A percentile compares a stretch with the other conserved stretches of the same genome.
These are phyloP conservation scores for Antechinus flavipes DNA, from an alignment of 2,113 vertebrate species.

Conservation along the genomic window DNA sequence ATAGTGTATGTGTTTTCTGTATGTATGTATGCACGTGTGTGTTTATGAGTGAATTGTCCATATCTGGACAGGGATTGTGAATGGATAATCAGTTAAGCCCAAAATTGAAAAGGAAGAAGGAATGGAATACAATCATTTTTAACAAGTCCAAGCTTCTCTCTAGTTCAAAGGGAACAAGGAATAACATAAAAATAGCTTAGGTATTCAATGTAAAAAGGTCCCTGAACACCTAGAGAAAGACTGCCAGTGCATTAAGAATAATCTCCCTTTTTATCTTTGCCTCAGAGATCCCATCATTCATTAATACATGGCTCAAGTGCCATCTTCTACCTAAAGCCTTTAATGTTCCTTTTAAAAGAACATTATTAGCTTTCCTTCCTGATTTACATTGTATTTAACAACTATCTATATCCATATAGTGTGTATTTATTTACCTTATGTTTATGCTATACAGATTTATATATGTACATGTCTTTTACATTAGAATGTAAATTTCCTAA, in stretches of 20 bases:
- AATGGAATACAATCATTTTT: not conserved
- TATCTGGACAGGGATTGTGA: not conserved
- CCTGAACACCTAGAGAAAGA: not conserved
- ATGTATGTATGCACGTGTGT: not conserved
- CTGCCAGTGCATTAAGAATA: not conserved
- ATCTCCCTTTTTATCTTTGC: not conserved
- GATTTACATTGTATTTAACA: not conserved
- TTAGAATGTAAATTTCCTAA: not conserved
- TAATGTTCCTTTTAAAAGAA: not conserved
- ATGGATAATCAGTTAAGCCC: not conserved
- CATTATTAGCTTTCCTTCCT: not conserved
- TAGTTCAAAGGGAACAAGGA: not conserved
- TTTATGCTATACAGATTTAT: not conserved
- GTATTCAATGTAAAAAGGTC: not conserved
- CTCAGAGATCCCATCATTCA: not conserved
- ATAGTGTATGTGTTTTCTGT: not conserved
- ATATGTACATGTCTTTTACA: not conserved
- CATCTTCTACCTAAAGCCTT: not conserved
- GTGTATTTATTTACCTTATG: not conserved
- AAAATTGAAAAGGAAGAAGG: not conserved
- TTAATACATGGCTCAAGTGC: not conserved
- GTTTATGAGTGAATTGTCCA: not conserved
- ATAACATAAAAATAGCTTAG: not conserved
- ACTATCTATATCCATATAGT: not conserved
- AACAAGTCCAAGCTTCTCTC: not conserved